These are phyloP conservation scores for Orthosia gracilis DNA, from an alignment of 2,888 invertebrate genomes.

Conservation along the genomic window DNA sequence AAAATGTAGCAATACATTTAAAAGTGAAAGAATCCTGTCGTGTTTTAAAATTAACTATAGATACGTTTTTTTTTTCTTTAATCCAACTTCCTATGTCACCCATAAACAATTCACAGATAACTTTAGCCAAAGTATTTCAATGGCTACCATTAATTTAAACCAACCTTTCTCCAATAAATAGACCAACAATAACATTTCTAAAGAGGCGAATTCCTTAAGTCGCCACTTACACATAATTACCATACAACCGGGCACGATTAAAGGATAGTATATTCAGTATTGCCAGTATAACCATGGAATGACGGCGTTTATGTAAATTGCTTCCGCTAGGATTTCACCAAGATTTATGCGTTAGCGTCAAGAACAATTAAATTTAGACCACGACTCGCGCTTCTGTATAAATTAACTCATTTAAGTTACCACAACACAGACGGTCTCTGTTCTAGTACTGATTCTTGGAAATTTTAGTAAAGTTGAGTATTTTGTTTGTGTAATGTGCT, in stretches of 20 bases:
- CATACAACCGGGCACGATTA: constrained; percentile 74
- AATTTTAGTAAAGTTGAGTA: constrained; percentile 12
- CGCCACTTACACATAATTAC: constrained; percentile 62
- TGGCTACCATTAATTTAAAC: constrained; percentile 26
- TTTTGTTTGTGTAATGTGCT: background rate
- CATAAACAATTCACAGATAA: background rate
- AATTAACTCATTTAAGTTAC: constrained; percentile 81
- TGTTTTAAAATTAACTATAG: background rate
- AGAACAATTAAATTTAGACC: constrained; percentile 89
- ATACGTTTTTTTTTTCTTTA: no score
- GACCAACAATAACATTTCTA: constrained; percentile 51
- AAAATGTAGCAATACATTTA: background rate
- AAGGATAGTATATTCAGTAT: constrained; percentile 77
- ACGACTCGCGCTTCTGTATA: constrained; percentile 82
- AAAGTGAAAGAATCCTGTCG: background rate
- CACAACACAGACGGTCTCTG: constrained; percentile 50
- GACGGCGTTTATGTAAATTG: constrained; percentile 87
- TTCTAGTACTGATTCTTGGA: constrained; percentile 50
- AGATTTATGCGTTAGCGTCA: constrained; percentile 87
- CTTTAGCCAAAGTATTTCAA: background rate
- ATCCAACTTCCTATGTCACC: no score
- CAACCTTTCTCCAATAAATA: constrained; percentile 42
- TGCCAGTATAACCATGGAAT: constrained; percentile 69
- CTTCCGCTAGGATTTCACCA: constrained; percentile 86
- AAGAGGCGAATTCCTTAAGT: constrained; percentile 60